Percentiles rank a stretch among this genome's conserved stretches.
phyloP scores from a whole-genome alignment of 1,140 invertebrate species.

The Capitella teleta region DNA sequence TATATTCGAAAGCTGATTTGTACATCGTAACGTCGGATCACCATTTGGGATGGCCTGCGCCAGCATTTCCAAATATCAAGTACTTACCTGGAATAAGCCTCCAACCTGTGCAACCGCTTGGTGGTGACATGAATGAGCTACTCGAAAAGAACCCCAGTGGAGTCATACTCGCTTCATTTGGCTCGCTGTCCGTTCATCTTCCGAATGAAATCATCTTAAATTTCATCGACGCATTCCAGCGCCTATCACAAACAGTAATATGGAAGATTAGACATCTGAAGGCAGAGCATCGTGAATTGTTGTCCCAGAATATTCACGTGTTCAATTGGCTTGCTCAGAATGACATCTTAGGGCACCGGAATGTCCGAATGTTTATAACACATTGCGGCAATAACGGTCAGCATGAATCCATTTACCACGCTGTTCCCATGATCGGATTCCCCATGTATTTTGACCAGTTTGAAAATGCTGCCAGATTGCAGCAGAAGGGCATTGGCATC shows the following conservation, averaged over 20 bases:
- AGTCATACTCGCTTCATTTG: too few species aligned
- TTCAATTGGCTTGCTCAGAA: constrained; percentile 58
- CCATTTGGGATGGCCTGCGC: not conserved
- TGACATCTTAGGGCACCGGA: constrained; percentile 16
- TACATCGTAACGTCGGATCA: not conserved
- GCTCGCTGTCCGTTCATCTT: too few species aligned
- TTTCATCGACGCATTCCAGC: not conserved
- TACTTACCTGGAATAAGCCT: not conserved
- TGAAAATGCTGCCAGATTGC: constrained; percentile 8
- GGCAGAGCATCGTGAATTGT: constrained; percentile 17
- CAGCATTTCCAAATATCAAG: constrained; percentile 4
- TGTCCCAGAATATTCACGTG: constrained; percentile 50
- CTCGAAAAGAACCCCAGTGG: too few species aligned
- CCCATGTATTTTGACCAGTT: constrained; percentile 9
- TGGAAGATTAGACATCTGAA: not conserved
- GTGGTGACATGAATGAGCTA: too few species aligned
- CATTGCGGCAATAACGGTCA: constrained; percentile 23
- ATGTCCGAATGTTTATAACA: constrained; percentile 20
- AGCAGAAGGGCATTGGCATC: not conserved
- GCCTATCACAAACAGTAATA: constrained; percentile 3
- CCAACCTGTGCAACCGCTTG: not conserved
- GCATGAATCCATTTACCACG: constrained; percentile 15
- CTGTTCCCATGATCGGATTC: constrained; percentile 8
- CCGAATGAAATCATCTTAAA: too few species aligned
- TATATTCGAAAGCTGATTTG: not conserved